Percentiles rank a stretch among this genome's conserved stretches.
These are phyloP conservation scores for Siphamia tubifer DNA, from an alignment of 2,113 vertebrate species.

Conservation along the genomic window DNA sequence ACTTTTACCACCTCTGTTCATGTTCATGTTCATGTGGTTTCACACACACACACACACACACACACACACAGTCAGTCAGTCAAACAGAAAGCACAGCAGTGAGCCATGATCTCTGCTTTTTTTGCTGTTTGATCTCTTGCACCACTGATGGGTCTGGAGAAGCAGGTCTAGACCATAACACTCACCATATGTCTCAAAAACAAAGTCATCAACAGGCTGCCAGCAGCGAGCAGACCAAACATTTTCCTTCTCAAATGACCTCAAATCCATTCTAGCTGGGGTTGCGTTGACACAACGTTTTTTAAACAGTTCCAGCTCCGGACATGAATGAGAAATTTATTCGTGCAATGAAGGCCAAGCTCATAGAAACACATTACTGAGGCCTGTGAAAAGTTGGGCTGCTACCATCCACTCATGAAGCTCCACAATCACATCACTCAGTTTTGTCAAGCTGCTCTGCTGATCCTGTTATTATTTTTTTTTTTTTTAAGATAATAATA, in stretches of 20 bases:
- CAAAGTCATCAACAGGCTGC: slow-evolving; percentile 52
- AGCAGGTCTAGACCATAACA: slow-evolving; percentile 38
- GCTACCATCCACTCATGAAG: slow-evolving; percentile 6
- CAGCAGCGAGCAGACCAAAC: slow-evolving; percentile 16
- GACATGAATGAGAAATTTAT: slow-evolving; percentile 39
- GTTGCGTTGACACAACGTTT: not conserved
- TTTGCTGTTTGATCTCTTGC: slow-evolving; percentile 37
- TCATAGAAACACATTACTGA: slow-evolving; percentile 22
- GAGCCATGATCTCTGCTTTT: slow-evolving; percentile 14
- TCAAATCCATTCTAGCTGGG: not conserved
- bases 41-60: not conserved
- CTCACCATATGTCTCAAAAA: slow-evolving; percentile 54
- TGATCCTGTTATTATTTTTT: no score
- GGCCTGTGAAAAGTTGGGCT: slow-evolving; percentile 1
- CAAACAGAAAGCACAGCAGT: not conserved
- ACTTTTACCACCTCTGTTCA: no score
- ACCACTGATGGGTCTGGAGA: slow-evolving; percentile 22
- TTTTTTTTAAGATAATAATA: no score
- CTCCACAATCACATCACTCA: no score
- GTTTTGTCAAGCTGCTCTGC: no score
- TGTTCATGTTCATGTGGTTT: slow-evolving; percentile 42
- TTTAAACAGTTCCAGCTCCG: slow-evolving; percentile 16
- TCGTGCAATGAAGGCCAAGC: slow-evolving; percentile 12
- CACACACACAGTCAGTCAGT: no score
- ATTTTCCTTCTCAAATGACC: slow-evolving; percentile 28